Evolutionary conservation across 1,140 invertebrate species (phyloP).

Genomic region (Babylonia areolata): DNA sequence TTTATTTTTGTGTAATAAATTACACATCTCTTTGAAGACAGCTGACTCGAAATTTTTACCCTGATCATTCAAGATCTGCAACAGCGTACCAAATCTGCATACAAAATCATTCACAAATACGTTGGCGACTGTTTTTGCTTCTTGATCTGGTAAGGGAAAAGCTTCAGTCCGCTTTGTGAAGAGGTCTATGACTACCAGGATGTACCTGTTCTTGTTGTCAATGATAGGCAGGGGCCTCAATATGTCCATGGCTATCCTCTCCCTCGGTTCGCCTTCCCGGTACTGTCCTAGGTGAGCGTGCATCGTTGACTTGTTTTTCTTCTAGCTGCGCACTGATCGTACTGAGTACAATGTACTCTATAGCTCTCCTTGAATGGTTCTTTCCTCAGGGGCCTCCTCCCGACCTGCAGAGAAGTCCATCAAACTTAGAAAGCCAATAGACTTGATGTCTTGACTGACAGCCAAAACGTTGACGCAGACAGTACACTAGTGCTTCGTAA

Average conservation of each 20-base stretch:
- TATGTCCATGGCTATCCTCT: slow-evolving; percentile 50
- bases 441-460: too few relatives aligned
- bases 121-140: slow-evolving; percentile 63
- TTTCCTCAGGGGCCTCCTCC: too few relatives aligned
- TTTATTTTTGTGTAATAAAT: slow-evolving; percentile 43
- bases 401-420: too few relatives aligned
- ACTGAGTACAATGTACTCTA: not conserved
- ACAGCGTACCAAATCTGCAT: slow-evolving; percentile 68
- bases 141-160: slow-evolving; percentile 54
- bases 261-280: slow-evolving; percentile 32
- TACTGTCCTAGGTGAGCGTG: not conserved
- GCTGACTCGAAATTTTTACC: slow-evolving; percentile 53
- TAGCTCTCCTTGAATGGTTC: slow-evolving; percentile 9
- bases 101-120: slow-evolving; percentile 66
- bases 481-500: too few relatives aligned
- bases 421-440: too few relatives aligned
- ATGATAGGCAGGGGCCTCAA: slow-evolving; percentile 55
- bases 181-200: slow-evolving; percentile 58
- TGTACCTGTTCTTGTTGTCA: slow-evolving; percentile 51
- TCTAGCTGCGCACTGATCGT: not conserved
- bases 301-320: not conserved
- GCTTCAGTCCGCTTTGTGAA: slow-evolving; percentile 62
- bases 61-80: slow-evolving; percentile 70
- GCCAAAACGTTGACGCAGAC: too few relatives aligned
- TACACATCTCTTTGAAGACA: slow-evolving; percentile 44